Base-by-base conservation (phyloP, 2,113 vertebrate genomes). In the Cottus gobio region DNA sequence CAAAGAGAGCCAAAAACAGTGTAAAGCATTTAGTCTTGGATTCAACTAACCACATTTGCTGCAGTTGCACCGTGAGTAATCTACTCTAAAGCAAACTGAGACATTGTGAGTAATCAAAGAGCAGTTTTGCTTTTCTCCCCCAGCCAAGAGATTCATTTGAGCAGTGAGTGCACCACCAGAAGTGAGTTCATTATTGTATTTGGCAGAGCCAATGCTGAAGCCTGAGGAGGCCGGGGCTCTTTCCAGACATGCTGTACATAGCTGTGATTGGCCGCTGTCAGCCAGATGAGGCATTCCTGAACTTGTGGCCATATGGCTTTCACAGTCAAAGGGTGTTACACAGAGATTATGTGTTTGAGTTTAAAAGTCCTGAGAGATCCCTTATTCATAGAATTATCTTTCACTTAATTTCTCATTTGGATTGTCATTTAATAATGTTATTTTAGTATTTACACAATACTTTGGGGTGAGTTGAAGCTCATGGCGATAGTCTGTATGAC, bases 401-500 rank as follows among this genome's bases (percentile, higher is more conserved):
- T 52, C 26, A 52, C 1, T n/a, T 42, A 37, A 65, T 42, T 16
- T 1, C 30, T 50, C 0, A 62, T 58, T 54, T 44, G 13, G 22
- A 37, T 48, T 34, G 31, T 5, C 15, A 77, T 70, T 75, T 18
- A 24, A 62, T 67, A 31, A 36, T 5, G 7, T 34, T 15, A 3
- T 42, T 4, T 16, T 37, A 71, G 30, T 7, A 36, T 62, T 42
- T 34, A 52, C 58, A 36, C 16, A 46, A 2, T 7, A 22, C 42
- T 65, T 39, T 10, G 39, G 11, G 10, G 46, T 67, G 31, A 68
- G 57, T n/a, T 7, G 52, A 52, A 84, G 58, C 36, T 39, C 74
- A 86, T 50, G 67, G 24, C 83, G 72, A 85, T 39, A 61, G 73
- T 48, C 52, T 12, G 20, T 65, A 67, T 90, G 89, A 87, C 84